A percentile compares a stretch with the other conserved stretches of the same genome.
Conservation (phyloP, 2,113 vertebrate genomes). For the Nanger granti region DNA sequence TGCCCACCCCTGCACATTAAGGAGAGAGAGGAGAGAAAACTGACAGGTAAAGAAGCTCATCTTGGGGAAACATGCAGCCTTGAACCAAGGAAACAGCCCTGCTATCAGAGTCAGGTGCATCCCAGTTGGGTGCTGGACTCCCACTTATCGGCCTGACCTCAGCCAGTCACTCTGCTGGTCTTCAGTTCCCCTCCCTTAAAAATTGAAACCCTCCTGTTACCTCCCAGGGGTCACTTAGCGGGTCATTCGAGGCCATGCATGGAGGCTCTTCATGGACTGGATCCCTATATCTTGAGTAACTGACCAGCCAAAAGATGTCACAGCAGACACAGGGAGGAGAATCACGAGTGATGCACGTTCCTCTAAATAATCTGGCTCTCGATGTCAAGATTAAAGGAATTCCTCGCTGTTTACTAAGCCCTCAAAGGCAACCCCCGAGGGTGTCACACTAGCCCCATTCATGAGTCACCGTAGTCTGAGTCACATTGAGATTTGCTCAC, state of each 20-base stretch:
- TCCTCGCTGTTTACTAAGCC: constrained; percentile 27
- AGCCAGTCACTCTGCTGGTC: not conserved
- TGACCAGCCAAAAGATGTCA: not conserved
- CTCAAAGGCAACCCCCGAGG: not conserved
- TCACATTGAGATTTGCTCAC: not conserved
- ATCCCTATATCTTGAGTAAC: not conserved
- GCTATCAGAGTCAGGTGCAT: too few species aligned
- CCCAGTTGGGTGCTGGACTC: too few species aligned
- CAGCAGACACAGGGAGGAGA: not conserved
- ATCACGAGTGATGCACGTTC: not conserved
- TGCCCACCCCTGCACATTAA: not conserved
- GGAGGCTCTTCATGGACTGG: not conserved
- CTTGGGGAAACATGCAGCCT: not conserved
- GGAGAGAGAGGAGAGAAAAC: not conserved
- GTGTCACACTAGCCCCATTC: not conserved
- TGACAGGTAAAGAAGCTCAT: not conserved
- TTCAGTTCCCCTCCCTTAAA: not conserved
- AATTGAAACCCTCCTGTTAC: not conserved
- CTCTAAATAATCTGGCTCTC: not conserved
- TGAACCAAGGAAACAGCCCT: rapidly evolving
- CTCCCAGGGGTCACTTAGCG: not conserved
- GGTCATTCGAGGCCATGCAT: rapidly evolving
- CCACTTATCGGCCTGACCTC: not conserved
- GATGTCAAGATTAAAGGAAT: not conserved
- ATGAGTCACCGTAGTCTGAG: constrained; percentile 7